Percentiles rank a stretch among this genome's conserved stretches.
phyloP scores from a whole-genome alignment of 1,140 invertebrate genomes.

The Ips typographus region DNA sequence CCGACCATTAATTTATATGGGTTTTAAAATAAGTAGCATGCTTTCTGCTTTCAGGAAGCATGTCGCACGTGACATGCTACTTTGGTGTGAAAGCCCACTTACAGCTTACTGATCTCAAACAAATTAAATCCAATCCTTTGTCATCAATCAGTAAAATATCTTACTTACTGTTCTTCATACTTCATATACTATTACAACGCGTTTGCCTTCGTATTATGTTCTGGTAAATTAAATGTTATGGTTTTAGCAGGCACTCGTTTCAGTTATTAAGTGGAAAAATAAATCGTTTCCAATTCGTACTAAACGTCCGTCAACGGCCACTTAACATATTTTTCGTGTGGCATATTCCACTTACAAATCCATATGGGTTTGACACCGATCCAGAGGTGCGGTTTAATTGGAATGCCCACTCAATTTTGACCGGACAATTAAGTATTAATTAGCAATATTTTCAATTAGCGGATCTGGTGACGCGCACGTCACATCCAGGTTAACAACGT shows the following conservation, averaged over 20 bases:
- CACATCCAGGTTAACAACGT: slow-evolving; percentile 11
- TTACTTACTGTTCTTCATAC: too few species aligned
- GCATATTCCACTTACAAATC: background rate
- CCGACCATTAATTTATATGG: too few species aligned
- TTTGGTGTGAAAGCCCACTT: background rate
- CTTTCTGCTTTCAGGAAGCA: too few species aligned
- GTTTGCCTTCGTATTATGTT: too few species aligned
- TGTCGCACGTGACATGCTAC: background rate
- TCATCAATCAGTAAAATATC: too few species aligned
- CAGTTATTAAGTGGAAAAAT: background rate
- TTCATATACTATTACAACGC: too few species aligned
- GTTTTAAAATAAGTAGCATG: too few species aligned
- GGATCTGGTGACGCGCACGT: slow-evolving; percentile 7
- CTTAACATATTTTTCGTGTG: background rate
- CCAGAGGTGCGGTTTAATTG: slow-evolving; percentile 13
- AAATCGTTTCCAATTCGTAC: background rate
- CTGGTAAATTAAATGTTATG: too few species aligned
- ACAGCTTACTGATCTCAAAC: too few species aligned
- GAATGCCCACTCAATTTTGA: slow-evolving; percentile 6
- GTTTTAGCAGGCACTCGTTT: too few species aligned
- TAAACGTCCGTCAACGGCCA: background rate
- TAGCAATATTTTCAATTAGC: slow-evolving; percentile 15
- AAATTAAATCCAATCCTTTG: too few species aligned
- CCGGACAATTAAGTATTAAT: slow-evolving; percentile 12
- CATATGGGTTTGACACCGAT: slow-evolving; percentile 4